These are phyloP conservation scores for Psettodes erumei DNA, from an alignment of 2,113 vertebrate species.

Conservation along the genomic window DNA sequence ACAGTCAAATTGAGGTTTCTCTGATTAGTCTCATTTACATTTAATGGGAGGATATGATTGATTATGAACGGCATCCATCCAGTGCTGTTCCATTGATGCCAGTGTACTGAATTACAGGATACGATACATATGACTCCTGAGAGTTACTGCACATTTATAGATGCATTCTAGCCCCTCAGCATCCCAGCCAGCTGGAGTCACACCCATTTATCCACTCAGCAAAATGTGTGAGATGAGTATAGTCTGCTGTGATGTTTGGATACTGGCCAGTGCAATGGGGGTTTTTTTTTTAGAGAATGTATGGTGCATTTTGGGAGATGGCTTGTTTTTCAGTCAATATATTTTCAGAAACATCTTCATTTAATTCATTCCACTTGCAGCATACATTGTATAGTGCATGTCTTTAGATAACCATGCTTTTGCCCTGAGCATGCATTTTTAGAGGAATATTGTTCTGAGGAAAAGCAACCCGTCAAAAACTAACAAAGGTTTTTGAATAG, in stretches of 20 bases:
- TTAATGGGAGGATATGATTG: not conserved
- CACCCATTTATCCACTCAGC: constrained; percentile 40
- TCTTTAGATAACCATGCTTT: not conserved
- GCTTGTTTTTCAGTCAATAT: not conserved
- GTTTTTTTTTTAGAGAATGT: constrained; percentile 3
- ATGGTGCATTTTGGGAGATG: not conserved
- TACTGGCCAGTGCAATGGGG: not conserved
- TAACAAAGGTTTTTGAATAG: too few relatives aligned
- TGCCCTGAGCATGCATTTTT: not conserved
- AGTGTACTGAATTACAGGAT: not conserved
- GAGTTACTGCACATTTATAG: not conserved
- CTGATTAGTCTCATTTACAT: constrained; percentile 5
- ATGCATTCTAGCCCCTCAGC: not conserved
- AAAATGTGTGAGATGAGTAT: constrained; percentile 6
- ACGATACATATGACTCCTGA: not conserved
- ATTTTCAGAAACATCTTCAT: not conserved
- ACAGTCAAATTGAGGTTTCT: not conserved
- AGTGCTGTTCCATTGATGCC: not conserved
- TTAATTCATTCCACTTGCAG: not conserved
- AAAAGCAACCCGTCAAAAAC: not conserved
- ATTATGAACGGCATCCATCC: constrained; percentile 9
- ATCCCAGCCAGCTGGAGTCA: constrained; percentile 20
- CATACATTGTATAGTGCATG: not conserved
- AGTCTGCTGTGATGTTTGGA: constrained; percentile 21
- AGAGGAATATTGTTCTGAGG: not conserved